A percentile compares a stretch with the other conserved stretches of the same genome.
phyloP scores from a whole-genome alignment of 1,140 invertebrate genomes.

The Patella vulgata region DNA sequence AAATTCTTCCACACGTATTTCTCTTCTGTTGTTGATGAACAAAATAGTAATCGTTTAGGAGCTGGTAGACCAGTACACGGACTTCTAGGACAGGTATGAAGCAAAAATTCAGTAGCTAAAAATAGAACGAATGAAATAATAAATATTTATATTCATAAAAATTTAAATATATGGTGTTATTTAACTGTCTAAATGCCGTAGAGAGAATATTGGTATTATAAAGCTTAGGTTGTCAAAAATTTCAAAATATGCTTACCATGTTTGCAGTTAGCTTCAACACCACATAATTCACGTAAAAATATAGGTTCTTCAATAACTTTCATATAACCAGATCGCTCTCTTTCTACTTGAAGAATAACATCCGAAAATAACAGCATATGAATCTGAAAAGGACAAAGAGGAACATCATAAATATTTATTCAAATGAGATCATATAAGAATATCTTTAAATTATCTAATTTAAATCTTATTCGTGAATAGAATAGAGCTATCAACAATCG shows the following conservation, averaged over 20 bases:
- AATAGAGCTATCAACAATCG: no score
- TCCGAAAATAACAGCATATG: constrained; percentile 55
- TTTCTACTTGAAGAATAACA: constrained; percentile 46
- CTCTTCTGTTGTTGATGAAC: constrained; percentile 50
- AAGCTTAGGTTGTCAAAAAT: not conserved
- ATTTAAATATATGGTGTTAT: not conserved
- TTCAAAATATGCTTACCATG: constrained; percentile 38
- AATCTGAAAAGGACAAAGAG: constrained; percentile 23
- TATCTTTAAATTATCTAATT: no score
- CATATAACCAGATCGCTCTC: constrained; percentile 41
- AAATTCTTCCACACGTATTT: constrained; percentile 56
- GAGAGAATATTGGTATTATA: not conserved
- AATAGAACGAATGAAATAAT: constrained; percentile 14
- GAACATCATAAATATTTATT: not conserved
- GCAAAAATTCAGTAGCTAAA: constrained; percentile 54
- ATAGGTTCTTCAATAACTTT: constrained; percentile 45
- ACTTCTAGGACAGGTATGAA: constrained; percentile 32
- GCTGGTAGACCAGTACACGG: constrained; percentile 23
- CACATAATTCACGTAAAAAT: constrained; percentile 39
- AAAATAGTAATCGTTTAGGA: constrained; percentile 32
- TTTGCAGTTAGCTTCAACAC: constrained; percentile 47
- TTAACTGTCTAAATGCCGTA: not conserved
- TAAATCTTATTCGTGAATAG: no score
- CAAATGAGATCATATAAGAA: not conserved
- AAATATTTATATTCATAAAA: not conserved